Evolutionary conservation across 2,888 invertebrate genomes (phyloP), one percentile per base, ranked within the genome.

Genomic region (Lasioglossum marginatum): DNA sequence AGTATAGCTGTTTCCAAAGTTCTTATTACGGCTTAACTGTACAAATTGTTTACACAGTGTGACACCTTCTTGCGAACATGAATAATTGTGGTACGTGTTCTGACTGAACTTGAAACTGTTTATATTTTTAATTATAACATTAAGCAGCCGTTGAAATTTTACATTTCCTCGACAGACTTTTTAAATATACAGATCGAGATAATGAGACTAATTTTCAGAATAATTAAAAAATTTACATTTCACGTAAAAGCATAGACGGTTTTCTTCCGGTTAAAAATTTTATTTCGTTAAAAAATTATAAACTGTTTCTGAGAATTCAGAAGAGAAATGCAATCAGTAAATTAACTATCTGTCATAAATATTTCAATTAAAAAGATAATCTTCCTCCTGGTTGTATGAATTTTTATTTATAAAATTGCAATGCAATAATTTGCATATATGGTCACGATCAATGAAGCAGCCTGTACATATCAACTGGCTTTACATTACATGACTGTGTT

Each of bases 401-500:
- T 52, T 52, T 52, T 23, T 8, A 52, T 10, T 52, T 52, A 10
- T 8, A 23, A 23, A 8, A 52, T 52, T 52, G 52, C 23, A 52
- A 23, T 52, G 8, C 23, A 52, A 23, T 23, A 8, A 52, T 52
- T 52, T 23, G 14, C 60, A 60, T 12, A 27, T 10, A 1, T 60
- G 14, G 14, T 5, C 16, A 66, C 63, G 31, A 19, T 34, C 34
- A 34, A 66, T 1, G 66, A 34, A 66, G 31, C 19, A 66, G 34
- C 66, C 19, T 66, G 66, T 34, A 34, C 31, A 66, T 34, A 37
- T 68, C 66, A 37, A 37, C 19, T 34, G 66, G 23, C 68, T 14
- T n/a, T 70, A 37, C 37, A 70, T 70, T 40, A 70, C 70, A 70
- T 40, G 23, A 70, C 40, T 14, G 70, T 70, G 40, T 70, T 70